These are phyloP conservation scores for Caenorhabditis sp. DNA, from an alignment of 2,888 invertebrate species.

Conservation along the genomic window DNA sequence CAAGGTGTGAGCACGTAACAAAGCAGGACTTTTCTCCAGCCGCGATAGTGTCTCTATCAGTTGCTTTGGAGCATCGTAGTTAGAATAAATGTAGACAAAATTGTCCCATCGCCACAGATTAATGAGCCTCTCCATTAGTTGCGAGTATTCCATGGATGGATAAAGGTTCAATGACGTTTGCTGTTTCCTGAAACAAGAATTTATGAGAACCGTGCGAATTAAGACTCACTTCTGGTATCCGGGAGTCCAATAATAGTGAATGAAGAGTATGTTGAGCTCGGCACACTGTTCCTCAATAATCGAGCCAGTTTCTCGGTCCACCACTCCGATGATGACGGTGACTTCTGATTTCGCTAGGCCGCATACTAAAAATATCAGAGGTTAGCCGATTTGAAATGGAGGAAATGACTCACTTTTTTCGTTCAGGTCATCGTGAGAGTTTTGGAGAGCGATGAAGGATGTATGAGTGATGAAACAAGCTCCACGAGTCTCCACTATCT, in stretches of 20 bases:
- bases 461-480: conserved; percentile 49
- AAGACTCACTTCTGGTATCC: conserved; percentile 40
- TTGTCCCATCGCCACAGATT: conserved; percentile 71
- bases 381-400: no score
- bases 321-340: conserved; percentile 73
- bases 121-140: conserved; percentile 67
- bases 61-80: conserved; percentile 67
- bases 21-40: conserved; percentile 60
- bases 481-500: conserved; percentile 56
- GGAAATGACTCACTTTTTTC: conserved; percentile 42
- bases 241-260: conserved; percentile 66
- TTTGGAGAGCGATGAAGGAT: conserved; percentile 34
- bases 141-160: conserved; percentile 65
- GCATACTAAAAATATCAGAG: conserved; percentile 63
- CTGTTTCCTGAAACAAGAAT: conserved; percentile 39
- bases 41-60: conserved; percentile 66
- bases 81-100: conserved; percentile 72
- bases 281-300: conserved; percentile 74
- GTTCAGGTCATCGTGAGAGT: conserved; percentile 50
- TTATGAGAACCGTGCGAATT: not conserved
- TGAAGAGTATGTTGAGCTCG: conserved; percentile 71
- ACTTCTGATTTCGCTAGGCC: conserved; percentile 64
- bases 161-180: conserved; percentile 64
- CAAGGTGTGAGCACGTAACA: conserved; percentile 62
- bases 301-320: conserved; percentile 64